Base-by-base conservation (phyloP, 2,888 invertebrate species). In the Bellardia bayeri region DNA sequence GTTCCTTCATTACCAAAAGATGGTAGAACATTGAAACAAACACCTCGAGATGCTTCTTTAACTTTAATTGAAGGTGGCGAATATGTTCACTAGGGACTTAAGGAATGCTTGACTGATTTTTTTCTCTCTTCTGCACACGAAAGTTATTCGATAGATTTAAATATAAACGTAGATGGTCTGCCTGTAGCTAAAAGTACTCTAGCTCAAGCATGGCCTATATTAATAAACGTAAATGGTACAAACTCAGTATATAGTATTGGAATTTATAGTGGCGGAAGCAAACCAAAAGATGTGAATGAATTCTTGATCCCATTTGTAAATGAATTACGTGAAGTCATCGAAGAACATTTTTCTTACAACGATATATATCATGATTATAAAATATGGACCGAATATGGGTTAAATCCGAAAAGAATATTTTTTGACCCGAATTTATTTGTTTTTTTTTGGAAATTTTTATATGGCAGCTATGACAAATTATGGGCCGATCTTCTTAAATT, bases 41-140 rank as follows among this genome's bases (percentile, higher is more conserved):
- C 40, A 40, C 40, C 40, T 7, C 5, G 40, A 40, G 40, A 40
- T 40, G 40, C 40, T 7, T 40, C 23, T 23, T 23, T 23, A 23
- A 23, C 23, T 23, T 23, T 23, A 23, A 23, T 23, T 23, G 23
- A 23, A 56, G 76, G 74, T 76, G 82, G 72, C 11, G 83, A 83
- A 61, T 84, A 84, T 68, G 49, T 78, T 11, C 84, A 86, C 58
- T 86, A 88, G 54, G 88, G 84, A 3, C 11, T 86, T 45, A 78
- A 84, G 13, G 88, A 88, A 40, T 81, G 82, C n/a, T 64, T 88
- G n/a, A 80, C 81, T 5, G 83, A 88, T 76, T 82, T 80, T 13
- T 76, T 84, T 14, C 30, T 33, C 49, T 23, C 56, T 49, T 58
- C 49, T 3, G 3, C 54, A 40, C 72, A 63, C 69, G 23, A 66